Conservation (phyloP, 2,797 vertebrate genomes). For the Tauraco hartlaubi region DNA sequence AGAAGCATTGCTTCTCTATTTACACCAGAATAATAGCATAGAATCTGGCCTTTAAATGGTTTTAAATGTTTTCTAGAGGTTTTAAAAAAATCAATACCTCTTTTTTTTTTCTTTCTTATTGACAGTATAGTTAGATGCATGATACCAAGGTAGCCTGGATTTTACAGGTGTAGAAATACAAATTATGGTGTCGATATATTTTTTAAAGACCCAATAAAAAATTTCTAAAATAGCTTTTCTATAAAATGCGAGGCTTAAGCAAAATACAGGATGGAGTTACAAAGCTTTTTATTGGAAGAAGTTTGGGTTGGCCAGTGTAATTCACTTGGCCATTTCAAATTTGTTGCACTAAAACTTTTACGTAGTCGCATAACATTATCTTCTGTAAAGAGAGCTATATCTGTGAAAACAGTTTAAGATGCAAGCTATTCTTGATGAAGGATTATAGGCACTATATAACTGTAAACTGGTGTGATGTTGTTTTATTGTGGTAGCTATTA, state of each 20-base stretch:
- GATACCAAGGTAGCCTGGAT: background rate
- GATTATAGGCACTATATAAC: background rate
- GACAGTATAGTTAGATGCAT: background rate
- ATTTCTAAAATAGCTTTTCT: background rate
- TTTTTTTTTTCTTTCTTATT: background rate
- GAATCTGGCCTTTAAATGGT: background rate
- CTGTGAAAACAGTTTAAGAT: background rate
- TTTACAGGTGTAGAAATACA: background rate
- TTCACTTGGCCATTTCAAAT: background rate
- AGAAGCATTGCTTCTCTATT: background rate
- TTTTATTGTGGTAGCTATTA: background rate
- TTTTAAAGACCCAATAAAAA: background rate
- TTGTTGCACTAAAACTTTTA: constrained; percentile 10
- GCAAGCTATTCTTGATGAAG: background rate
- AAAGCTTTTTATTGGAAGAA: constrained; percentile 13
- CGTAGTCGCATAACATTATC: background rate
- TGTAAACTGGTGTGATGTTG: background rate
- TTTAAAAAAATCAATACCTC: background rate
- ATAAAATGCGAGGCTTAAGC: background rate
- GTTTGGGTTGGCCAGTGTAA: background rate
- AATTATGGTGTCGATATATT: background rate
- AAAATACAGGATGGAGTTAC: background rate
- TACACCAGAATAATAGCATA: background rate
- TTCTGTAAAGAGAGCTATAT: background rate
- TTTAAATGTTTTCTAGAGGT: background rate